Percentiles rank a stretch among this genome's conserved stretches.
Evolutionary conservation across 2,888 invertebrate species (phyloP).

Genomic region (Empis livida): DNA sequence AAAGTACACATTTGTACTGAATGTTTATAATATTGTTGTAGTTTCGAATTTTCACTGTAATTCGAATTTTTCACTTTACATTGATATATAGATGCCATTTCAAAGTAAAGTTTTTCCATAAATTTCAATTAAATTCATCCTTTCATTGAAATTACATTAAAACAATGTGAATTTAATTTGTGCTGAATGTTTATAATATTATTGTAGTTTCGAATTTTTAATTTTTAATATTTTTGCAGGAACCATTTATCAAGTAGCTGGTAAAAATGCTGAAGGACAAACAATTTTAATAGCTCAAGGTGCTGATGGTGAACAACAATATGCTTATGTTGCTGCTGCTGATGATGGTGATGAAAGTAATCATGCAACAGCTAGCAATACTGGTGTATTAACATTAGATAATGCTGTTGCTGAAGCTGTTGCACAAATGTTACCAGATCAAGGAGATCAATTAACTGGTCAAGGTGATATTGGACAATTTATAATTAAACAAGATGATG

Average conservation of each 20-base stretch:
- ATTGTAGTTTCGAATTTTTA: neutral
- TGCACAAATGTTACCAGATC: slow-evolving; percentile 28
- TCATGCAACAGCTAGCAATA: neutral
- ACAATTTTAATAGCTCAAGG: slow-evolving; percentile 60
- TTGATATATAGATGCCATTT: too few relatives aligned
- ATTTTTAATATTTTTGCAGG: too few relatives aligned
- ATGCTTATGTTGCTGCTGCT: slow-evolving; percentile 49
- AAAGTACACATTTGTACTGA: too few relatives aligned
- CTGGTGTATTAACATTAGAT: slow-evolving; percentile 37
- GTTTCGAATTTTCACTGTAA: too few relatives aligned
- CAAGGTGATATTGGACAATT: slow-evolving; percentile 24
- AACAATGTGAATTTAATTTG: slow-evolving; percentile 22
- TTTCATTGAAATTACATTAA: too few relatives aligned
- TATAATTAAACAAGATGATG: slow-evolving; percentile 27
- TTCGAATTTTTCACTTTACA: too few relatives aligned
- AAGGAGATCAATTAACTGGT: slow-evolving; percentile 22
- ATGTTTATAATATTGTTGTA: too few relatives aligned
- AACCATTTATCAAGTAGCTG: slow-evolving; percentile 48
- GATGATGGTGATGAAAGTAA: slow-evolving; percentile 43
- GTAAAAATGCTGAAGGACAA: slow-evolving; percentile 69
- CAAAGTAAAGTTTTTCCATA: too few relatives aligned
- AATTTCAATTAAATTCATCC: too few relatives aligned
- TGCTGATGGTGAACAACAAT: slow-evolving; percentile 62
- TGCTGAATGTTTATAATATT: too few relatives aligned
- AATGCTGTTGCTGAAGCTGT: slow-evolving; percentile 36